Conservation (phyloP, 2,113 vertebrate species). For the Oxyura jamaicensis region DNA sequence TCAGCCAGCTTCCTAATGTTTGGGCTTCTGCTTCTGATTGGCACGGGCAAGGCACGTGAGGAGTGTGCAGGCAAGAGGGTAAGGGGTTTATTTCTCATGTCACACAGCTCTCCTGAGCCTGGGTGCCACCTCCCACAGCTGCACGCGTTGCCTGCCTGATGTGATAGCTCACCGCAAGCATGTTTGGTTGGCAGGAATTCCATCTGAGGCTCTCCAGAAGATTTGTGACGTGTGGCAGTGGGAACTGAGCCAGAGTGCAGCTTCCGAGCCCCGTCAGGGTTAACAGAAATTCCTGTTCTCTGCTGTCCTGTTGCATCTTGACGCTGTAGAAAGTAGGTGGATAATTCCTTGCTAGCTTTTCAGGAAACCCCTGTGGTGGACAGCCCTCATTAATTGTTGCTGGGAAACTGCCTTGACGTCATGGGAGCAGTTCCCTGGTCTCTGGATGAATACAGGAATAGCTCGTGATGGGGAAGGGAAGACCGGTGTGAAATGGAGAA, state of each 20-base stretch:
- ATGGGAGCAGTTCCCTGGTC: slow-evolving; percentile 75
- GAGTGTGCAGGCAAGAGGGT: neutral
- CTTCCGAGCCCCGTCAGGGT: neutral
- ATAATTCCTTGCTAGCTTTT: slow-evolving; percentile 77
- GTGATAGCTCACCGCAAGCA: rapidly evolving
- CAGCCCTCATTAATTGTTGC: slow-evolving; percentile 78
- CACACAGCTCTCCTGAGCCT: neutral
- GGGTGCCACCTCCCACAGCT: neutral
- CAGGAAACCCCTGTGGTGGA: slow-evolving; percentile 85
- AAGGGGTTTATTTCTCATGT: neutral
- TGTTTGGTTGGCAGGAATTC: neutral
- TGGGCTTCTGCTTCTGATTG: neutral
- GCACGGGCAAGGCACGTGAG: neutral
- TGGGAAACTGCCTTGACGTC: slow-evolving; percentile 82
- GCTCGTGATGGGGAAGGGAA: slow-evolving; percentile 3
- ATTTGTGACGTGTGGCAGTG: neutral
- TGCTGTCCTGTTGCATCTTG: slow-evolving; percentile 42
- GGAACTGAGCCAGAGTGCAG: neutral
- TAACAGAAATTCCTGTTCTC: slow-evolving; percentile 27
- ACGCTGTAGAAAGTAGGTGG: slow-evolving; percentile 64
- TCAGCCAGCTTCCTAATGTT: neutral
- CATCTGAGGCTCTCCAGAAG: neutral
- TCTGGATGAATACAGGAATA: slow-evolving; percentile 35
- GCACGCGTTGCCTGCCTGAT: neutral
- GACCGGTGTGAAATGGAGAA: slow-evolving; percentile 41